Conservation (phyloP, 2,797 vertebrate genomes). For the Macrochelys suwanniensis region DNA sequence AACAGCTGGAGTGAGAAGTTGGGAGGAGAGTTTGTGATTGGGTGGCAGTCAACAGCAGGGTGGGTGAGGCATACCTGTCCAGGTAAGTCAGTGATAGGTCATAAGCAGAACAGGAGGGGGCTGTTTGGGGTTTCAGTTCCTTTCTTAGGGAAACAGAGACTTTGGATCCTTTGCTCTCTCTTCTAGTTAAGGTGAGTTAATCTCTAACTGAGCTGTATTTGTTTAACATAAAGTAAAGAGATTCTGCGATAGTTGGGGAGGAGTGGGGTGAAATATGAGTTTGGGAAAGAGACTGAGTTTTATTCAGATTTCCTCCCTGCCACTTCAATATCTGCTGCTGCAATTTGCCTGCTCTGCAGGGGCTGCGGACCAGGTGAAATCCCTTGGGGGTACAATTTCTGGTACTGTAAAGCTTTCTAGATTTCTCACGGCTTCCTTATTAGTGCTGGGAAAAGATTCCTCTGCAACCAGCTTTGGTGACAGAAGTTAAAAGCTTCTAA, state of each 20-base stretch:
- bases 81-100: slow-evolving; percentile 76
- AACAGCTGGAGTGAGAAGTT: slow-evolving; percentile 73
- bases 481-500: neutral
- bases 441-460: neutral
- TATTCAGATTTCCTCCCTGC: neutral
- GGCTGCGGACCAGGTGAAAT: neutral
- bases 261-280: neutral
- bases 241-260: neutral
- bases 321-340: neutral
- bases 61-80: slow-evolving; percentile 73
- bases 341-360: neutral
- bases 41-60: slow-evolving; percentile 35
- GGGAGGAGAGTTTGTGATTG: slow-evolving; percentile 52
- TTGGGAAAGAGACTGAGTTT: neutral
- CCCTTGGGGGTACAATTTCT: neutral
- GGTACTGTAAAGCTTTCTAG: neutral
- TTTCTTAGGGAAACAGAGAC: neutral
- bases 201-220: slow-evolving; percentile 72
- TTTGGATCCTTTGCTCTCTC: slow-evolving; percentile 47
- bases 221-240: slow-evolving; percentile 52
- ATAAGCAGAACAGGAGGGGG: slow-evolving; percentile 49
- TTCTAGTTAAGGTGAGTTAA: slow-evolving; percentile 66
- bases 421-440: neutral
- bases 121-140: slow-evolving; percentile 23
- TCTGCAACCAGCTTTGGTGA: neutral